Evolutionary conservation across 2,113 vertebrate genomes (phyloP), one percentile per base, ranked within the genome.

Genomic region (Equus przewalskii): DNA sequence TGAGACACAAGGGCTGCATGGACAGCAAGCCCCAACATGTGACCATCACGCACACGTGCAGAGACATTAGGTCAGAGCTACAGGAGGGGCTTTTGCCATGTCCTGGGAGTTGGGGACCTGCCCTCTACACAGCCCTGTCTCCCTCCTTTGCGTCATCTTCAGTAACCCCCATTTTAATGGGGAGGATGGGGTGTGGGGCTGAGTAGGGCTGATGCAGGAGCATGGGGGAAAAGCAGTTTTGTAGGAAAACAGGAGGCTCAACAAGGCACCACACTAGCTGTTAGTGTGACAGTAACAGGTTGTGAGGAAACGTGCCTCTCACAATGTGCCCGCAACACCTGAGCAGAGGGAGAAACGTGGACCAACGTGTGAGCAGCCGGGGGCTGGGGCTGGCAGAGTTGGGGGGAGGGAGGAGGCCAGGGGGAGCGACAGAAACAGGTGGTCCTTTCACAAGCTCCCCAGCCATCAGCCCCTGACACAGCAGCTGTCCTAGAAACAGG

Each of bases 401-500:
- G 24, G 33, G 36, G 24, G 51, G 51, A 12, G 80, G 46, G 14
- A 21, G 46, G 12, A 26, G 26, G 72, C 15, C 36, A 41, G 0
- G 14, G 78, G 49, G 28, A 69, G 79, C 62, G 1, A 0, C 5
- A 18, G 80, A 51, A 89, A 96, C 96, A 97, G 97, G 97, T 97
- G 97, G 96, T 36, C 96, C 85, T 97, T 96, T 97, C 96, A 97
- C 28, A 24, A 69, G 95, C 95, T 78, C 78, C 54, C 67, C 5
- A 36, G 78, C 96, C 78, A 16, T 60, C 94, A 30, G 58, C 88
- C 79, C 83, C 93, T 88, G 85, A 75, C 96, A 91, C 28, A 72
- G 96, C 94, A 96, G 91, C 97, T 98, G 98, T 86, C 96, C 97
- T 97, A 98, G 97, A 98, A 98, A 97, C 91, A 13, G 81, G 86